These are phyloP conservation scores for Tretioscincus oriximinensis DNA, from an alignment of 2,113 vertebrate species.

Conservation along the genomic window DNA sequence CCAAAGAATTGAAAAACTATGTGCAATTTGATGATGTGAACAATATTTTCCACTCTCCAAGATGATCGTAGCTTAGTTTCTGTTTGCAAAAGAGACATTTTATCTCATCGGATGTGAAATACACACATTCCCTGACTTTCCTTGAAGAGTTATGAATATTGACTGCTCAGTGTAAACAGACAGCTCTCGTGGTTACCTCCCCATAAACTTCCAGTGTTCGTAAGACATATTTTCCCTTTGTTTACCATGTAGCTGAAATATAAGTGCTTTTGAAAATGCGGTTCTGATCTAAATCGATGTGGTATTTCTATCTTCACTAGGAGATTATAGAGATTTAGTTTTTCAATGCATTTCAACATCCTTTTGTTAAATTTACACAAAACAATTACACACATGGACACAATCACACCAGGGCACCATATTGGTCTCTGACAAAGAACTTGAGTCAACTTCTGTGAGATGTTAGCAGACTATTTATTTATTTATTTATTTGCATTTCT, in stretches of 20 bases:
- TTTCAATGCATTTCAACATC: not conserved
- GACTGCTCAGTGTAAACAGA: not conserved
- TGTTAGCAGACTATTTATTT: not conserved
- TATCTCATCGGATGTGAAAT: not conserved
- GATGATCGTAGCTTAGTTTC: not conserved
- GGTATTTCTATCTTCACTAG: not conserved
- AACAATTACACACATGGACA: not conserved
- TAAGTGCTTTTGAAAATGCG: not conserved
- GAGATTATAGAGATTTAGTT: not conserved
- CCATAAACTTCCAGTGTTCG: not conserved
- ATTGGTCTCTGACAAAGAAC: not conserved
- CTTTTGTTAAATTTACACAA: not conserved
- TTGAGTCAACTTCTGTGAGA: not conserved
- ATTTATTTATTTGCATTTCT: too few relatives aligned
- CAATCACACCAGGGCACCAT: too few relatives aligned
- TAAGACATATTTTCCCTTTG: not conserved
- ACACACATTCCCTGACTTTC: not conserved
- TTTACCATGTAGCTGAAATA: conserved; percentile 5
- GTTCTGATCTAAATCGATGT: not conserved
- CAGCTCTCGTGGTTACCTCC: not conserved
- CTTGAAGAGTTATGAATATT: not conserved
- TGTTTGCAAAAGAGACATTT: not conserved
- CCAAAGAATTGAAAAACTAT: not conserved
- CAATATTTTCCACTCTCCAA: not conserved
- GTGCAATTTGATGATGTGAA: too few relatives aligned